Evolutionary conservation across 2,888 invertebrate species (phyloP).

Genomic region (Platycheirus rosarum): DNA sequence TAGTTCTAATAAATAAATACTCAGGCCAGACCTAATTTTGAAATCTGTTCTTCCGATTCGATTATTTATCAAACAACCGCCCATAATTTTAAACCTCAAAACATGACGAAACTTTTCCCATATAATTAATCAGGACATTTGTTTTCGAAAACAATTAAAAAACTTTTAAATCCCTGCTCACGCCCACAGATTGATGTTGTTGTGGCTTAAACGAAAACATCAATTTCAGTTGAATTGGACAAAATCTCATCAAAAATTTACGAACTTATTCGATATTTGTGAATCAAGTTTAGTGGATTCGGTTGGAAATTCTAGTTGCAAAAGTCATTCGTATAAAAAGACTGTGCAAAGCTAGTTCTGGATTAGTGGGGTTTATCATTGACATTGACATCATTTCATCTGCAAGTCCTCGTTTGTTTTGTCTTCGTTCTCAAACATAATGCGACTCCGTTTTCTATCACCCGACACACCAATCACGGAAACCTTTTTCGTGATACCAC

Average conservation of each 20-base stretch:
- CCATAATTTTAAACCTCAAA: neutral
- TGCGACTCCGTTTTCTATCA: conserved; percentile 73
- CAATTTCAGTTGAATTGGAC: conserved; percentile 12
- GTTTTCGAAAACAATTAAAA: conserved; percentile 43
- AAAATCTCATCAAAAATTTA: conserved; percentile 50
- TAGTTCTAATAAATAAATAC: too few relatives aligned
- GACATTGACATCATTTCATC: neutral
- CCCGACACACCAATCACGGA: conserved; percentile 75
- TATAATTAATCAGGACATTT: conserved; percentile 36
- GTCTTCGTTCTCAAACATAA: conserved; percentile 22
- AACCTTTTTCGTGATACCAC: conserved; percentile 78
- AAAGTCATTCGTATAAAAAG: conserved; percentile 1
- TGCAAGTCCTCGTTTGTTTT: neutral
- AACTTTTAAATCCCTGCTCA: conserved; percentile 24
- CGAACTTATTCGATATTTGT: conserved; percentile 19
- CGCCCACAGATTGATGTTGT: conserved; percentile 22
- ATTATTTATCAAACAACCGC: conserved; percentile 3
- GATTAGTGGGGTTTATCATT: neutral
- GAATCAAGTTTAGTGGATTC: neutral
- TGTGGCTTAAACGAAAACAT: conserved; percentile 17
- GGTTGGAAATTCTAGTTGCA: neutral
- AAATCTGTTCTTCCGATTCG: neutral
- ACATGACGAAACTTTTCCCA: conserved; percentile 20
- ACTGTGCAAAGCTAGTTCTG: neutral
- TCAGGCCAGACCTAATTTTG: too few relatives aligned